These are phyloP conservation scores for Catostylus mosaicus DNA, from an alignment of 30 jellyfish, hydroid and myxozoan species.

Conservation along the genomic window DNA sequence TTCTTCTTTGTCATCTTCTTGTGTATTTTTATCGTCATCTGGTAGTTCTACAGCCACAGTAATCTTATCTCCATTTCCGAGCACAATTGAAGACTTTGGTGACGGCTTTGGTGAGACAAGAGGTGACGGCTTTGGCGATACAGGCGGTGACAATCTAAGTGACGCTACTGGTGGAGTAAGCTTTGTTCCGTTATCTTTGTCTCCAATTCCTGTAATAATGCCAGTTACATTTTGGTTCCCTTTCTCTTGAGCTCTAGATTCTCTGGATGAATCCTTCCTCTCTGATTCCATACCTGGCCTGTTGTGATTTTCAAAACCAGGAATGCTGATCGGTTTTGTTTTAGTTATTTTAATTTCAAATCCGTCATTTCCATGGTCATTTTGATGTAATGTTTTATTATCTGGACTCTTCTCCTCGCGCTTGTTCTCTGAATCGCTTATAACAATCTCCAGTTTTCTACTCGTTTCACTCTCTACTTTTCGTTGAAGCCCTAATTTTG, in stretches of 20 bases:
- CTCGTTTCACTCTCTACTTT: background rate
- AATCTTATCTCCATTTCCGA: slow-evolving; percentile 25
- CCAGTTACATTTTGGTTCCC: background rate
- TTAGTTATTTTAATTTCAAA: slow-evolving; percentile 6
- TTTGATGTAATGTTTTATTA: background rate
- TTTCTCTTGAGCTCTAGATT: background rate
- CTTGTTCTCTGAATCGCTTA: background rate
- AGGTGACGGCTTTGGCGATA: slow-evolving; percentile 17
- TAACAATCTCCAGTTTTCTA: background rate
- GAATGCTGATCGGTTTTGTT: slow-evolving; percentile 15
- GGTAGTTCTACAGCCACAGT: slow-evolving; percentile 11
- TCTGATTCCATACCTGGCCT: background rate
- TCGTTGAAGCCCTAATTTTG: background rate
- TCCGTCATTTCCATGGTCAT: background rate
- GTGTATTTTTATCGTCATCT: background rate
- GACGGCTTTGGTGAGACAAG: background rate
- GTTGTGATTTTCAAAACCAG: background rate
- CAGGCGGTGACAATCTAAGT: background rate
- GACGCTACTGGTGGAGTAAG: background rate
- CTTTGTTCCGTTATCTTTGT: background rate
- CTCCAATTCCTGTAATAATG: background rate
- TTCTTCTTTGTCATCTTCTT: slow-evolving; percentile 12
- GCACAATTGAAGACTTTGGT: background rate
- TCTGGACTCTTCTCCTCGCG: background rate
- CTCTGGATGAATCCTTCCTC: background rate